Conservation (phyloP, 1,140 invertebrate species). For the Habropoda laboriosa region DNA sequence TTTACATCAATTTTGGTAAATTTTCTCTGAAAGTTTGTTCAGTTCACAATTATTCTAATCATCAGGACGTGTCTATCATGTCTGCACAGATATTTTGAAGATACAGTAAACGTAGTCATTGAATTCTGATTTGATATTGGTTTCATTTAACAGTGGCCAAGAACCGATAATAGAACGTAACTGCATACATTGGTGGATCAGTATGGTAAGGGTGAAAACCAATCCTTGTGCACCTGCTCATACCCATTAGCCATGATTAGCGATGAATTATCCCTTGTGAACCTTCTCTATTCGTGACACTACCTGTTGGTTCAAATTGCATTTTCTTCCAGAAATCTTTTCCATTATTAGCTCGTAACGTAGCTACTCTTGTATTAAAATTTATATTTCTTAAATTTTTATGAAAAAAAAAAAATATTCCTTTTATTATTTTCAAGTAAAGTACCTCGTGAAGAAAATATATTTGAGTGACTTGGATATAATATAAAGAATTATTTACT, state of each 20-base stretch:
- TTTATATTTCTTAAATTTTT: no score
- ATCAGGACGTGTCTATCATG: neutral
- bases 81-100: constrained; percentile 9
- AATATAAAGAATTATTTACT: no score
- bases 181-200: constrained; percentile 56
- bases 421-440: no score
- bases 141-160: constrained; percentile 59
- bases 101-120: constrained; percentile 28
- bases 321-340: constrained; percentile 13
- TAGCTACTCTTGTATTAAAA: neutral
- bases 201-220: constrained; percentile 66
- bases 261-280: constrained; percentile 71
- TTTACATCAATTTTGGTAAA: no score
- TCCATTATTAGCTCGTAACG: neutral
- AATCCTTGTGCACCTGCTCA: constrained; percentile 69
- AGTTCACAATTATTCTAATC: neutral
- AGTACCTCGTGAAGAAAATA: no score
- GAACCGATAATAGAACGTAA: constrained; percentile 66
- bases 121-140: constrained; percentile 44
- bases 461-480: no score
- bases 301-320: constrained; percentile 69
- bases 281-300: constrained; percentile 62
- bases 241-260: constrained; percentile 74
- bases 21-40: neutral
- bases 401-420: no score